Evolutionary conservation across 2,888 invertebrate genomes (phyloP), one percentile per base, ranked within the genome.

Genomic region (Tachina fera): DNA sequence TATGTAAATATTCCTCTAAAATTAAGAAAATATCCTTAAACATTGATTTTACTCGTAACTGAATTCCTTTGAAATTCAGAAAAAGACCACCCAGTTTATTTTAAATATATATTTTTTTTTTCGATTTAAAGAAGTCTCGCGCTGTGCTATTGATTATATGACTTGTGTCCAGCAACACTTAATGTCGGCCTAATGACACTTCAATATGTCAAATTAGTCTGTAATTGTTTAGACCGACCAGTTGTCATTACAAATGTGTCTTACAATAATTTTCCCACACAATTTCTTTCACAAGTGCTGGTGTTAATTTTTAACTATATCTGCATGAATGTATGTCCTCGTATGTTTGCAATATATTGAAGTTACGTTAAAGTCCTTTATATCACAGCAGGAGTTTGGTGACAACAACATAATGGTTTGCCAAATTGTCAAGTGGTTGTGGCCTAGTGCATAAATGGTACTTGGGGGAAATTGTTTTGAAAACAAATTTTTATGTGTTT

Each of bases 161-260:
- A 68, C 72, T 68, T 70, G 39, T 49, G 47, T 41, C 68, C 63
- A 31, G 51, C 51, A n/a, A 51, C 56, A 85, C 87, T 87, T 88
- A 71, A 82, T 81, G 87, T 86, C 88, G 83, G 84, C 87, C 72
- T 68, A 81, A 79, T 51, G 58, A 51, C 65, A 74, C 86, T 87
- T 86, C 78, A 84, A 83, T 47, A 56, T 86, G 87, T 83, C 87
- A 84, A 83, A 87, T 84, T 39, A 76, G 88, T 84, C 87, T 87
- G 87, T 65, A 22, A 76, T 58, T 47, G 13, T 63, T 41, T 76
- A 43, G 49, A 60, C 45, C 2, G 9, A 31, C 49, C 58, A 31
- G 14, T 31, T 19, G 16, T n/a, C 5, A 6, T 49, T 51, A 19
- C 14, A 43, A 53, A 82, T 65, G 71, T 53, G 41, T 58, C 61